Evolutionary conservation across 2,888 invertebrate genomes (phyloP), one percentile per base, ranked within the genome.

Genomic region (Cosmia pyralina): DNA sequence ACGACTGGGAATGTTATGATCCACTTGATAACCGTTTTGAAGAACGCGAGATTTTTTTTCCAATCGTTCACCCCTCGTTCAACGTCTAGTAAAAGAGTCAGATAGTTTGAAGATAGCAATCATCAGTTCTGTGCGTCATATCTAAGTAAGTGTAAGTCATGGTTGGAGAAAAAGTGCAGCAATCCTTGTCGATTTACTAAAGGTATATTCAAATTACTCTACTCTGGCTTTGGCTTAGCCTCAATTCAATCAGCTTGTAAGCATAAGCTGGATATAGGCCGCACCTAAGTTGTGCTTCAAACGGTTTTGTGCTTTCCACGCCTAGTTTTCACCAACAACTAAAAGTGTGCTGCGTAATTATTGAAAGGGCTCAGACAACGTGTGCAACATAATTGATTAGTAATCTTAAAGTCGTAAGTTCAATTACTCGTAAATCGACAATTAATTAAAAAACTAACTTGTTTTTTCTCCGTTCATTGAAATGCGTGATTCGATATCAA

Each of bases 341-440:
- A 19, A 52, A 76, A 72, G 19, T 34, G n/a, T 22, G 15, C 5
- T 64, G 38, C 7, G 22, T 38, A 15, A 17, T 55, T 5, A 55
- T 19, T n/a, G 11, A 41, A 50, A 44, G 19, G 15, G 4, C 28
- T 50, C 28, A n/a, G n/a, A n/a, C n/a, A n/a, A n/a, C n/a, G n/a
- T n/a, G n/a, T n/a, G n/a, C n/a, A n/a, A n/a, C n/a, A n/a, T 6
- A 69, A 69, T 44, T 48, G 13, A 69, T 68, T 19, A 57, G 4
- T 64, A 34, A n/a, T 8, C 65, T 41, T 66, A 64, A n/a, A 34
- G 28, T n/a, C n/a, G n/a, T 34, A 7, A 48, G 19, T 58, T 62
- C 19, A 34, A 57, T 77, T 50, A n/a, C n/a, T n/a, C n/a, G n/a
- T n/a, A 70, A 82, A 15, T 69, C 22, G n/a, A 57, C 55, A 82